phyloP scores from a whole-genome alignment of 2,113 vertebrate species.

The Mustela nigripes region DNA sequence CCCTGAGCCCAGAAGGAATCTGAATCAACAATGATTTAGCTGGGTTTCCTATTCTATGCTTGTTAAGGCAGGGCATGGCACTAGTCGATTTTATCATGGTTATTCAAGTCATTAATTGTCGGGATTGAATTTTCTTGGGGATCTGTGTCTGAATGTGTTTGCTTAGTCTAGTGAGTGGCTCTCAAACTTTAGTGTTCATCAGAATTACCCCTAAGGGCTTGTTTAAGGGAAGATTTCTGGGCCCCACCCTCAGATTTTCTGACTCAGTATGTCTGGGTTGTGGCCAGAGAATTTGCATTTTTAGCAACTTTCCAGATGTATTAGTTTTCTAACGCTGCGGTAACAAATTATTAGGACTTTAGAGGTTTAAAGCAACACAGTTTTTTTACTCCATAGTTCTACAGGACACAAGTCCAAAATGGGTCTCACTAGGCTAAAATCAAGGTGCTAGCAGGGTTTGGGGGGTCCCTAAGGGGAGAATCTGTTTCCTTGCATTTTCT shows the following conservation, averaged over 20 bases:
- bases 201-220: not conserved
- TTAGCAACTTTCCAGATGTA: constrained; percentile 1
- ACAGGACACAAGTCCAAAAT: not conserved
- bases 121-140: constrained; percentile 20
- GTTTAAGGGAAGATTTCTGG: constrained; percentile 17
- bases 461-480: not conserved
- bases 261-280: not conserved
- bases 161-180: constrained; percentile 33
- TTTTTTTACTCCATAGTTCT: not conserved
- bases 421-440: not conserved
- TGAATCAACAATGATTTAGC: constrained; percentile 55
- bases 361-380: not conserved
- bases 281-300: not conserved
- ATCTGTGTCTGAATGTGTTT: constrained; percentile 65
- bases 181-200: not conserved
- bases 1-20: not conserved
- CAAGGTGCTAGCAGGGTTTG: not conserved
- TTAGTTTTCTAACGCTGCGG: constrained; percentile 41
- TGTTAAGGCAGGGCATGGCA: constrained; percentile 52
- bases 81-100: constrained; percentile 64
- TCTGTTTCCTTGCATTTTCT: not conserved
- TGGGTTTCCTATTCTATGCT: constrained; percentile 37
- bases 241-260: constrained; percentile 45
- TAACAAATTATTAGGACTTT: constrained; percentile 49
- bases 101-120: constrained; percentile 67